Conservation (phyloP, 2,888 invertebrate genomes). For the Clanis bilineata region DNA sequence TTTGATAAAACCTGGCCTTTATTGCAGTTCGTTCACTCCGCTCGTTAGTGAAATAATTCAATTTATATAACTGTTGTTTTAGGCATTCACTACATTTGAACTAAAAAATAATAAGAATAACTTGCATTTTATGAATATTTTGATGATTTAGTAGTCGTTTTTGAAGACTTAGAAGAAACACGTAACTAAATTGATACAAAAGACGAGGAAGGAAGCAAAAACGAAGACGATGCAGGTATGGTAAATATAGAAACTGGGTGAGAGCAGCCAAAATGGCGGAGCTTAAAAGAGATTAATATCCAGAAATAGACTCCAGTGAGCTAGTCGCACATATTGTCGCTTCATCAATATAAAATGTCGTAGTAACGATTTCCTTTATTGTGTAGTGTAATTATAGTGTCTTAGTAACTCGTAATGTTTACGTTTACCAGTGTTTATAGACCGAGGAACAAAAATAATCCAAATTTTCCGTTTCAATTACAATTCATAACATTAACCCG, state of each 20-base stretch:
- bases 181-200: not conserved
- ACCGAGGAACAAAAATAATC: not conserved
- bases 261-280: not conserved
- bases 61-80: not conserved
- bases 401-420: not conserved
- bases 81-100: not conserved
- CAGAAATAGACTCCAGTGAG: not conserved
- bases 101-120: not conserved
- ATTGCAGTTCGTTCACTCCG: not conserved
- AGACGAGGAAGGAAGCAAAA: not conserved
- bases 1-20: too few relatives aligned
- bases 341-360: not conserved
- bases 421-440: not conserved
- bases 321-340: too few relatives aligned
- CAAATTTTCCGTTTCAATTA: not conserved
- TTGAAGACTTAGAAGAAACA: not conserved
- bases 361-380: not conserved
- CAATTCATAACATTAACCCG: not conserved
- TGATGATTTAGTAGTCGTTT: not conserved
- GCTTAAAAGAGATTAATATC: not conserved
- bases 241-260: not conserved
- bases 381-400: not conserved
- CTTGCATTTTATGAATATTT: not conserved
- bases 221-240: not conserved
- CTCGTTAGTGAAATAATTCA: not conserved